These are phyloP conservation scores for Aurelia sp. DNA, from an alignment of 30 jellyfish, hydroid and myxozoan species.

Conservation along the genomic window DNA sequence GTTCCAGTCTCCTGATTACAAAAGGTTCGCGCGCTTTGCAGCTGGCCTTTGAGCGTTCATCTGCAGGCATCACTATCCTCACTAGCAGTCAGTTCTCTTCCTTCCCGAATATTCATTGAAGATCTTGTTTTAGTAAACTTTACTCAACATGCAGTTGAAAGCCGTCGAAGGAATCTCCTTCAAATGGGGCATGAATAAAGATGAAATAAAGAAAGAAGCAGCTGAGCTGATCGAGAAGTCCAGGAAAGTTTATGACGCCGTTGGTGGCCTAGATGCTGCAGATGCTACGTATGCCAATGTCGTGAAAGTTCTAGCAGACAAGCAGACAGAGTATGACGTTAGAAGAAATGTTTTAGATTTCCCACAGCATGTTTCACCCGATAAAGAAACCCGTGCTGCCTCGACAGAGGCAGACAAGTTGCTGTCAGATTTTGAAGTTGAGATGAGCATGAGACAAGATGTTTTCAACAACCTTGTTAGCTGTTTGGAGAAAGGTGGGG, in stretches of 20 bases:
- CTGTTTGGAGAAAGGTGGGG: constrained; percentile 61
- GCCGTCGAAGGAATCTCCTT: constrained; percentile 55
- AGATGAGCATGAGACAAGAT: constrained; percentile 95
- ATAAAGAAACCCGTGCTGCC: constrained; percentile 80
- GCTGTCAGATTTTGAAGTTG: constrained; percentile 91
- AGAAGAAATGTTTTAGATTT: constrained; percentile 82
- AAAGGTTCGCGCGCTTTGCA: constrained; percentile 10
- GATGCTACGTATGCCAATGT: constrained; percentile 64
- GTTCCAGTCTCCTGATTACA: not conserved
- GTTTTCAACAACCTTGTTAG: constrained; percentile 79
- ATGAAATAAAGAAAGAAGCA: constrained; percentile 44
- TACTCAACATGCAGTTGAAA: constrained; percentile 18
- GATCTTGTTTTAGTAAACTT: not conserved
- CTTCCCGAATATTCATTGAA: too few species aligned
- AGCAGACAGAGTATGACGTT: constrained; percentile 48
- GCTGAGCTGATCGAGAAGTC: constrained; percentile 59
- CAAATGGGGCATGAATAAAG: constrained; percentile 45
- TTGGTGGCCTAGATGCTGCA: constrained; percentile 56
- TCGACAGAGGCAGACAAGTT: constrained; percentile 85
- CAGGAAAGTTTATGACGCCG: constrained; percentile 64
- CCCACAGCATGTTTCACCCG: constrained; percentile 88
- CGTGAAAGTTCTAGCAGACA: constrained; percentile 69
- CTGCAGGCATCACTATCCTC: too few species aligned
- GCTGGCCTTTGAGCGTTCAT: not conserved
- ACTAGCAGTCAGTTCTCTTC: not conserved